Conservation (phyloP, 2,888 invertebrate genomes). For the Sialis lutaria region DNA sequence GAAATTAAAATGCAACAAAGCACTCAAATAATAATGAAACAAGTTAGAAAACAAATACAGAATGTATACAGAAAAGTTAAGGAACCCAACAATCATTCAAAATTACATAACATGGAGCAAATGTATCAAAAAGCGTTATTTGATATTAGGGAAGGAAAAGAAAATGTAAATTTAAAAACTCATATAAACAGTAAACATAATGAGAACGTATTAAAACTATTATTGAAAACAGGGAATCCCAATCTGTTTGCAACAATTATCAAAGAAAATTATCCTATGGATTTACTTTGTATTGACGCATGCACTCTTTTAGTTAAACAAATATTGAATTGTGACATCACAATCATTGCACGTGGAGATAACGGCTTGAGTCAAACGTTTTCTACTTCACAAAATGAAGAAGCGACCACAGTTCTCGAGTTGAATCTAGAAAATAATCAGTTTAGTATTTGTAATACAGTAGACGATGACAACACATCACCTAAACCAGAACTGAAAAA, state of each 20-base stretch:
- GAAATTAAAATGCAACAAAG: conserved; percentile 8
- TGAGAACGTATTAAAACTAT: conserved; percentile 6
- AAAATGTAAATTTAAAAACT: not conserved
- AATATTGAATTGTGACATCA: not conserved
- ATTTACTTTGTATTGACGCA: conserved; percentile 5
- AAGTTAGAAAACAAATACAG: conserved; percentile 5
- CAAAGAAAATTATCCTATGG: conserved; percentile 6
- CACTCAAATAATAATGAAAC: conserved; percentile 3
- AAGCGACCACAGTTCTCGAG: not conserved
- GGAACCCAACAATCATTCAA: conserved; percentile 3
- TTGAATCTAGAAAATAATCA: conserved; percentile 6
- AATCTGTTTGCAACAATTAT: conserved; percentile 8
- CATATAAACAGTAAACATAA: conserved; percentile 7
- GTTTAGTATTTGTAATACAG: not conserved
- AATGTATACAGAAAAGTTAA: not conserved
- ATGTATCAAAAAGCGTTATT: conserved; percentile 1
- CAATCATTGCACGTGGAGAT: not conserved
- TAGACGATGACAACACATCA: not conserved
- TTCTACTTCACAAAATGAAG: not conserved
- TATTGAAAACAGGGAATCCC: conserved; percentile 7
- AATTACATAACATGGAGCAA: conserved; percentile 4
- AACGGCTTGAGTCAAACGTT: not conserved
- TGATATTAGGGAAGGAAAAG: conserved; percentile 1
- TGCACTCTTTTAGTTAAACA: conserved; percentile 1
- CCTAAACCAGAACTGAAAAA: not conserved